Evolutionary conservation across 2,113 vertebrate species (phyloP), one percentile per base, ranked within the genome.

Genomic region (Triplophysa siluroides): DNA sequence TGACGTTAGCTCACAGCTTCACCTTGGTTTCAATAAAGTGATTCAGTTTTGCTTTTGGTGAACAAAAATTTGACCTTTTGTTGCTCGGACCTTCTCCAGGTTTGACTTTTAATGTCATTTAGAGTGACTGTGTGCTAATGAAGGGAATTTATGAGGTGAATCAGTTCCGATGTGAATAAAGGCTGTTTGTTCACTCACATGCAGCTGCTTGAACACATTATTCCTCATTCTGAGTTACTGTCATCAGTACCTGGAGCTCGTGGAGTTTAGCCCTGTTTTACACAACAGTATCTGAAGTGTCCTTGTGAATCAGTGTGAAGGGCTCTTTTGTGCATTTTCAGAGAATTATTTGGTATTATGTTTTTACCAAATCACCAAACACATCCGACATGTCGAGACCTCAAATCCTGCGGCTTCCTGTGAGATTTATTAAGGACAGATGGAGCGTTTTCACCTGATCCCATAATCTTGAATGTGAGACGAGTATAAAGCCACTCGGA

Each of bases 111-210:
- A 89, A 83, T 85, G 85, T 69, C 81, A 83, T 82, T 88, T 86
- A 82, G 76, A 61, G 82, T 85, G 88, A 45, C 43, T 45, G 9
- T 45, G 89, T 90, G 84, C 87, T 83, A 91, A 89, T 89, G 83
- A 86, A 52, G 66, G 68, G 83, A 81, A 88, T 91, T 92, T 90
- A 91, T 90, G 50, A 86, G 83, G 89, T 90, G 89, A 76, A 88
- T 88, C 83, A 65, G 24, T 8, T 54, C 68, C 70, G 52, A 83
- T 85, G 75, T 45, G 16, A 72, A 83, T 83, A 71, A 83, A 74
- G 60, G 66, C 82, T 86, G 76, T 85, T 86, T 90, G 80, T 84
- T 81, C 86, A 83, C 83, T 82, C 84, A 66, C 74, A 74, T 83
- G 83, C 85, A 90, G 89, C 87, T 90, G 87, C 18, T 91, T 85